These are phyloP conservation scores for Hydrotaea cyrtoneurina DNA, from an alignment of 2,888 invertebrate genomes.

Conservation along the genomic window DNA sequence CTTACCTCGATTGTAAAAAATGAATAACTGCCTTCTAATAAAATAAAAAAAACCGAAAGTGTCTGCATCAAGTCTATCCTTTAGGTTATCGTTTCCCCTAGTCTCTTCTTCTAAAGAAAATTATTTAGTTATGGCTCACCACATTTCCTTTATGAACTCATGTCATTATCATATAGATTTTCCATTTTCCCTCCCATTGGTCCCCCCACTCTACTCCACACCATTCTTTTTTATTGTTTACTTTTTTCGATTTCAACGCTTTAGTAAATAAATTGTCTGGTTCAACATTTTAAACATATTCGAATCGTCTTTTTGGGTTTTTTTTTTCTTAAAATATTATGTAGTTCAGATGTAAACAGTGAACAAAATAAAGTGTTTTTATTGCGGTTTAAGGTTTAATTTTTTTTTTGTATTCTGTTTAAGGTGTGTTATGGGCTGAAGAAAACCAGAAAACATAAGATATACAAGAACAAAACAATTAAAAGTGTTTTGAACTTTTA, in stretches of 20 bases:
- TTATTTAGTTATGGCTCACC: too few relatives aligned
- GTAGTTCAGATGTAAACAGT: constrained; percentile 27
- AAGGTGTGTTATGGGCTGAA: background rate
- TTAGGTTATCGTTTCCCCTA: too few relatives aligned
- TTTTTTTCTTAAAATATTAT: constrained; percentile 15
- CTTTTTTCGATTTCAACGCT: background rate
- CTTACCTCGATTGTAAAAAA: too few relatives aligned
- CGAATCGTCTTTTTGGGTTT: background rate
- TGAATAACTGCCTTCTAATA: too few relatives aligned
- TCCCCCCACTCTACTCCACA: background rate
- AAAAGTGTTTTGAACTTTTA: background rate
- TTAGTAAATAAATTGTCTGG: background rate
- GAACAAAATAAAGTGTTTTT: background rate
- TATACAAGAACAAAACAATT: too few relatives aligned
- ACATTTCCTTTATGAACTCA: too few relatives aligned
- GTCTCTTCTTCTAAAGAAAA: too few relatives aligned
- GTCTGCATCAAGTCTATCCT: too few relatives aligned
- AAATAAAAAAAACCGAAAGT: too few relatives aligned
- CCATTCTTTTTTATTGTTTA: background rate
- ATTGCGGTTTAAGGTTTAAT: background rate
- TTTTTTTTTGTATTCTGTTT: background rate
- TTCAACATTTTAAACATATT: background rate
- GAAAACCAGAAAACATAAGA: background rate
- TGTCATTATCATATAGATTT: too few relatives aligned
- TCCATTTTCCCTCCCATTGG: background rate